Evolutionary conservation across 2,797 vertebrate genomes (phyloP).

Genomic region (Micrastur ruficollis): DNA sequence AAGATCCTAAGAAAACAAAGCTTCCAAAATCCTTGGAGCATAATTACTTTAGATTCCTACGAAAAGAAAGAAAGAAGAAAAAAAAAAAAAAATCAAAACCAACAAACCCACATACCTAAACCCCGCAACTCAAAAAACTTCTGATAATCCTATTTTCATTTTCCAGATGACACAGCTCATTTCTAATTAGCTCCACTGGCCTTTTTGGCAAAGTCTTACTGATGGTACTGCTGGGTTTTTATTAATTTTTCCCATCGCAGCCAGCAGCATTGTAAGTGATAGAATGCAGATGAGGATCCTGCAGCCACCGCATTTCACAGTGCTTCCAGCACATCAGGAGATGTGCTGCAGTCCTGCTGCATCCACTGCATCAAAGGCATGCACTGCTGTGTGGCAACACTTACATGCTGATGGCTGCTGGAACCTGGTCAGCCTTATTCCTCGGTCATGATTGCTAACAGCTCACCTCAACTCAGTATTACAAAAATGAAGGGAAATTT

Average conservation of each 20-base stretch:
- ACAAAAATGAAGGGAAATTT: neutral
- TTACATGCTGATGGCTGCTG: accelerated
- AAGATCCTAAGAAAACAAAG: neutral
- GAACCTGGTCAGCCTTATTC: neutral
- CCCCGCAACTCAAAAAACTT: neutral
- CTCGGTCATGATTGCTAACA: neutral
- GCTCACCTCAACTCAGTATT: neutral
- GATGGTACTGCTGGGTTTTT: neutral
- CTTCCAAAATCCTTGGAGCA: neutral
- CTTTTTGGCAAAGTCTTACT: neutral
- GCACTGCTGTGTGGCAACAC: accelerated
- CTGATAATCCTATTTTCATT: neutral
- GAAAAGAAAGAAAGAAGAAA: neutral
- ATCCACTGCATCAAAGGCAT: neutral
- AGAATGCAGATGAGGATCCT: neutral
- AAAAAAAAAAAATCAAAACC: neutral
- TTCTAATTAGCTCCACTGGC: neutral
- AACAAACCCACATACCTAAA: too few relatives aligned
- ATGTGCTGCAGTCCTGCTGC: neutral
- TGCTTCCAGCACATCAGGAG: neutral
- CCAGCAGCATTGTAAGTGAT: neutral
- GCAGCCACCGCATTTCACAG: neutral
- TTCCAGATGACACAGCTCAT: neutral
- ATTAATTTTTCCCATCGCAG: neutral
- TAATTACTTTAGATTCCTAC: neutral